phyloP scores from a whole-genome alignment of 2,888 invertebrate genomes.

The Agonopterix subpropinquella region DNA sequence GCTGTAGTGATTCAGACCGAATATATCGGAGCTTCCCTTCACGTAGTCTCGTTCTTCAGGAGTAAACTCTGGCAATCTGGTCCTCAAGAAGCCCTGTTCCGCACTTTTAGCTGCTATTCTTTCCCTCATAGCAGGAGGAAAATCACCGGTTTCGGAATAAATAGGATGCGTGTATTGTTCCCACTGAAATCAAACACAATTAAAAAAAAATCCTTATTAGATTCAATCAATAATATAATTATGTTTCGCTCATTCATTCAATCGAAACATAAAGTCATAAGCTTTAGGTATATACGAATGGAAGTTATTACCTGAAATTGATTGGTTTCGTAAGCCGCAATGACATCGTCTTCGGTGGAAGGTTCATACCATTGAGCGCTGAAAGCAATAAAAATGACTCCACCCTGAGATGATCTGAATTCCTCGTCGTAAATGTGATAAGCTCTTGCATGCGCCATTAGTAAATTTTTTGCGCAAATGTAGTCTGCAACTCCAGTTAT shows the following conservation, averaged over 20 bases:
- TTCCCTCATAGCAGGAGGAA: slow-evolving; percentile 75
- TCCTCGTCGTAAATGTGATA: slow-evolving; percentile 48
- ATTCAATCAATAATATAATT: not conserved
- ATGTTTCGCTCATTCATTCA: not conserved
- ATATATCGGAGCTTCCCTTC: slow-evolving; percentile 77
- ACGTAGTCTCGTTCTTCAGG: slow-evolving; percentile 75
- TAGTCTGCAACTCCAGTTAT: slow-evolving; percentile 57
- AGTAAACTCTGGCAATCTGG: slow-evolving; percentile 76
- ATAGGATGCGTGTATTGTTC: slow-evolving; percentile 78
- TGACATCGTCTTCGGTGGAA: slow-evolving; percentile 28
- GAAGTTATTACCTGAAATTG: slow-evolving; percentile 52
- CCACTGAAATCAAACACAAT: slow-evolving; percentile 38
- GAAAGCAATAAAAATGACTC: slow-evolving; percentile 21
- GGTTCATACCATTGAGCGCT: slow-evolving; percentile 36
- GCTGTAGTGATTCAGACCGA: slow-evolving; percentile 83
- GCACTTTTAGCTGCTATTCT: slow-evolving; percentile 71
- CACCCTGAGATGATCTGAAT: slow-evolving; percentile 29
- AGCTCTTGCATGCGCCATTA: slow-evolving; percentile 70
- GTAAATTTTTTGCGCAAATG: slow-evolving; percentile 51
- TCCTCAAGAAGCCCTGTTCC: slow-evolving; percentile 69
- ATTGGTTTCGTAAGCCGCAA: slow-evolving; percentile 25
- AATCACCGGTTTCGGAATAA: slow-evolving; percentile 75
- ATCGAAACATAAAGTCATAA: no score
- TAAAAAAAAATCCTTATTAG: not conserved
- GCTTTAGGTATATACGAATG: slow-evolving; percentile 7